These are phyloP conservation scores for Chelonus formosanus DNA, from an alignment of 2,888 invertebrate species.

Conservation along the genomic window DNA sequence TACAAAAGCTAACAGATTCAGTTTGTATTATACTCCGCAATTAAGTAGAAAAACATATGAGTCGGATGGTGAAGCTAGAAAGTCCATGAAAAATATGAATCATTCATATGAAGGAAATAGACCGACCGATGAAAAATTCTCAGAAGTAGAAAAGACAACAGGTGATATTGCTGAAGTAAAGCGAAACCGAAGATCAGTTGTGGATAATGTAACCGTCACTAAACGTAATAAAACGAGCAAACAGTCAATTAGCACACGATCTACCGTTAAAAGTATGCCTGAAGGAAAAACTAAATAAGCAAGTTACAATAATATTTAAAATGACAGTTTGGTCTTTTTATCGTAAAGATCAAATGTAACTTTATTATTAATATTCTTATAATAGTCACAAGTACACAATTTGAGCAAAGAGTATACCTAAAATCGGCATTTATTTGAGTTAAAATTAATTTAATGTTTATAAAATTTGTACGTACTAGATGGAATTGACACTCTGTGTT, in stretches of 20 bases:
- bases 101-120: conserved; percentile 30
- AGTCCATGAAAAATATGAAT: conserved; percentile 35
- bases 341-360: background rate
- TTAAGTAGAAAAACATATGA: conserved; percentile 54
- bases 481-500: too few species aligned
- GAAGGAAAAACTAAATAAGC: conserved; percentile 45
- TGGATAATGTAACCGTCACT: conserved; percentile 47
- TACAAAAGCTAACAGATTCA: conserved; percentile 51
- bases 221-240: conserved; percentile 50
- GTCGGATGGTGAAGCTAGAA: conserved; percentile 43
- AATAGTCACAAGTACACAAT: too few species aligned
- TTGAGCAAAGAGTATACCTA: too few species aligned
- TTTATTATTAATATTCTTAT: background rate
- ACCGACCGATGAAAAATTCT: conserved; percentile 40
- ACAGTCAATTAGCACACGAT: conserved; percentile 47
- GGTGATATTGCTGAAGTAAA: conserved; percentile 29
- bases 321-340: conserved; percentile 3
- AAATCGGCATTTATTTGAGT: too few species aligned
- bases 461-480: too few species aligned
- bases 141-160: conserved; percentile 30
- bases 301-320: background rate
- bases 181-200: conserved; percentile 47
- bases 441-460: too few species aligned
- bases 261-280: conserved; percentile 41
- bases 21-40: conserved; percentile 59